Conservation (phyloP, 2,888 invertebrate species). For the Dasypolia templi region DNA sequence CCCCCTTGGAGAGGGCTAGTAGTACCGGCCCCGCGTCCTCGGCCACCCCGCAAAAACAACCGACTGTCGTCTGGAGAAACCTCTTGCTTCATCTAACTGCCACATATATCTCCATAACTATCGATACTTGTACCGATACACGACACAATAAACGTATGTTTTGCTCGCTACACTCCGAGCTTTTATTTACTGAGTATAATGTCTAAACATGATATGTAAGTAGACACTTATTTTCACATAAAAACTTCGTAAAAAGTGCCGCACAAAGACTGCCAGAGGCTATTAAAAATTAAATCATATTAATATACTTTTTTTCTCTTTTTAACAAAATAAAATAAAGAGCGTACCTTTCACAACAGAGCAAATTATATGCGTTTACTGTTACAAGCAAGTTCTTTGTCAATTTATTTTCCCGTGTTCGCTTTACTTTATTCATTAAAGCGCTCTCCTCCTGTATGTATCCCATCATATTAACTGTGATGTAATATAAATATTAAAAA, state of each 20-base stretch:
- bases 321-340: constrained; percentile 47
- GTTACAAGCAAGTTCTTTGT: constrained; percentile 68
- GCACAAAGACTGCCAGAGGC: constrained; percentile 3
- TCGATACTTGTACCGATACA: constrained; percentile 54
- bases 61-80: constrained; percentile 74
- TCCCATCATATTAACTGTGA: constrained; percentile 71
- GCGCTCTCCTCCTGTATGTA: constrained; percentile 65
- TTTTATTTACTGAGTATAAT: constrained; percentile 48
- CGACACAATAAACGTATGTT: constrained; percentile 30
- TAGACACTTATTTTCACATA: constrained; percentile 1
- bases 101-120: constrained; percentile 66
- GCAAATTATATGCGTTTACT: constrained; percentile 35
- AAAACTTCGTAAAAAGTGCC: constrained; percentile 6
- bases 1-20: constrained; percentile 77
- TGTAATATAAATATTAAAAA: constrained; percentile 72
- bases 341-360: constrained; percentile 13
- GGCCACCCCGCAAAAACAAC: constrained; percentile 82
- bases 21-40: constrained; percentile 68
- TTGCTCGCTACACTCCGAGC: constrained; percentile 9
- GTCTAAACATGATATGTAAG: constrained; percentile 14
- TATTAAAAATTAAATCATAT: too few species aligned
- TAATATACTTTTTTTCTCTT: too few species aligned
- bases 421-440: constrained; percentile 50
- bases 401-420: constrained; percentile 73
- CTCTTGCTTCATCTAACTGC: constrained; percentile 75